A percentile compares a stretch with the other conserved stretches of the same genome.
Conservation (phyloP, 2,888 invertebrate genomes). For the Chromoteleia sp. region DNA sequence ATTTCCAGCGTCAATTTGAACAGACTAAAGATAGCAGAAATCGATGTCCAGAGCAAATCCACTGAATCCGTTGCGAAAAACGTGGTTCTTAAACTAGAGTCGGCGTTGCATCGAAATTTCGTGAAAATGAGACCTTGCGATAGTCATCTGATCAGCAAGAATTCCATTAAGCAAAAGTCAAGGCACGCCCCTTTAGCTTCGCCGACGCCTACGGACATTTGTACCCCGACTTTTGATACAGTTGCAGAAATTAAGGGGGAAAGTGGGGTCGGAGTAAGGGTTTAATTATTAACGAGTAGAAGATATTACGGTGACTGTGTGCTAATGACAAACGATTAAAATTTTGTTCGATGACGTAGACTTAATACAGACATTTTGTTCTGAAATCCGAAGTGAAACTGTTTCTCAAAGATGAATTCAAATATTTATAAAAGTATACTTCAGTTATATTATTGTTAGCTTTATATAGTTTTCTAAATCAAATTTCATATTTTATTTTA, state of each 20-base stretch:
- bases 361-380: background rate
- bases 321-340: background rate
- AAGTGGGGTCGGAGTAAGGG: conserved; percentile 77
- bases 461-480: too few relatives aligned
- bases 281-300: conserved; percentile 64
- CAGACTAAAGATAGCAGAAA: conserved; percentile 47
- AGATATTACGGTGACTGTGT: background rate
- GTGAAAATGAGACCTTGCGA: conserved; percentile 72
- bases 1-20: conserved; percentile 79
- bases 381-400: background rate
- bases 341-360: conserved; percentile 7
- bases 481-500: background rate
- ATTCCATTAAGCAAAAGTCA: conserved; percentile 67
- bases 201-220: conserved; percentile 81
- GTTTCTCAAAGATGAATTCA: background rate
- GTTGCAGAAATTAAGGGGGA: conserved; percentile 78
- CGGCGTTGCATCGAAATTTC: conserved; percentile 75
- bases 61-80: conserved; percentile 77
- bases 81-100: conserved; percentile 74
- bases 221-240: conserved; percentile 80
- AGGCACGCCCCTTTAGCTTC: conserved; percentile 78
- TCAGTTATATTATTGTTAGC: background rate
- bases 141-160: conserved; percentile 74
- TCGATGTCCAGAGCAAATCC: conserved; percentile 78
- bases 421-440: background rate